Evolutionary conservation across 1,140 invertebrate genomes (phyloP).

Genomic region (Aphis gossypii): DNA sequence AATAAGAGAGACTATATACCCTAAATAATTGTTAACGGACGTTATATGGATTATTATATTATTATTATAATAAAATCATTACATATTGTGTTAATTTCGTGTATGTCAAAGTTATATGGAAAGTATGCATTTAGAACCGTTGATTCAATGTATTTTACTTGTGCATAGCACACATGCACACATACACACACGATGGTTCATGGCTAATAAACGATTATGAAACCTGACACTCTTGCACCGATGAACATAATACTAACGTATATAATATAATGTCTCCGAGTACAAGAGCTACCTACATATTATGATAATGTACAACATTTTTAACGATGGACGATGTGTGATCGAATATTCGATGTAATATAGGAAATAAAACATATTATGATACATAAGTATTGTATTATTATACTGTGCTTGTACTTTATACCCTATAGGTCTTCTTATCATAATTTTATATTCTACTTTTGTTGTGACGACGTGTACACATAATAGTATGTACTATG

Average conservation of each 20-base stretch:
- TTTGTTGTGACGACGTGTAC: not conserved
- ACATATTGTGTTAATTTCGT: not conserved
- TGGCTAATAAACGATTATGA: constrained; percentile 31
- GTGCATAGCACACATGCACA: not conserved
- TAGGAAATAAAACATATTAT: not conserved
- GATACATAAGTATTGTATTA: not conserved
- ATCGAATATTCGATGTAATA: not conserved
- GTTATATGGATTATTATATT: not conserved
- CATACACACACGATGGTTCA: not conserved
- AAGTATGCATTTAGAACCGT: not conserved
- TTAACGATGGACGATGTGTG: not conserved
- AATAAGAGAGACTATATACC: not conserved
- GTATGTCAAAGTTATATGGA: not conserved
- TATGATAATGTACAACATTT: not conserved
- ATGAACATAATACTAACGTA: not conserved
- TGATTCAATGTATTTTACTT: not conserved
- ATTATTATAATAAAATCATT: not conserved
- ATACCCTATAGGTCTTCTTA: not conserved
- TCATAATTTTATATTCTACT: not conserved
- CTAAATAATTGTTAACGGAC: constrained; percentile 8
- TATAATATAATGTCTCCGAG: not conserved
- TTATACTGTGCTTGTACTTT: not conserved
- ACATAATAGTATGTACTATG: not conserved
- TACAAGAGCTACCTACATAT: constrained; percentile 25
- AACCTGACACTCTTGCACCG: not conserved